Conservation (phyloP, 30 jellyfish, hydroid and myxozoan genomes). For the Aurelia aurita region DNA sequence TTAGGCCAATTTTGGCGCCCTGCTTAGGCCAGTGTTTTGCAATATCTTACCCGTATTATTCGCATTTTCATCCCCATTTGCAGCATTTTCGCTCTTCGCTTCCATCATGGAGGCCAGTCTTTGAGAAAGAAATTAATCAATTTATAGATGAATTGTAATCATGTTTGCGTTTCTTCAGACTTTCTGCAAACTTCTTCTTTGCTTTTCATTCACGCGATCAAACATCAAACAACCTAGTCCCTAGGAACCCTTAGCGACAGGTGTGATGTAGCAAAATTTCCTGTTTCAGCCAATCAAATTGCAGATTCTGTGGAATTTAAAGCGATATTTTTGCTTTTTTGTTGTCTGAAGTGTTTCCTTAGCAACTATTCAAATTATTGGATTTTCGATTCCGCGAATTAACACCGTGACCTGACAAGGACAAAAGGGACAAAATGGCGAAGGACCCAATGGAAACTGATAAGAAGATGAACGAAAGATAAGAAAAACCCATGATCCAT, state of each 20-base stretch:
- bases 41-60: conserved; percentile 46
- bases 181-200: neutral
- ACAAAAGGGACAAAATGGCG: no score
- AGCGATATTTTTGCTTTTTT: neutral
- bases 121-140: neutral
- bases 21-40: neutral
- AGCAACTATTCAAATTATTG: conserved; percentile 1
- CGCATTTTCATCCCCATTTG: conserved; percentile 56
- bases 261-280: conserved; percentile 6
- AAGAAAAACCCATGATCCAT: no score
- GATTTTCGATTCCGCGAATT: no score
- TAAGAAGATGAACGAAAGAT: no score
- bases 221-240: conserved; percentile 35
- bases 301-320: neutral
- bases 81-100: conserved; percentile 52
- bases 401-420: no score
- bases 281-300: neutral
- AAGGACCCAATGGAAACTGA: no score
- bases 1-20: neutral
- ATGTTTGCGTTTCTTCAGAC: conserved; percentile 30
- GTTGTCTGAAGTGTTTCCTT: neutral
- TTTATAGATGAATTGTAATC: neutral
- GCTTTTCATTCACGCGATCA: conserved; percentile 23
- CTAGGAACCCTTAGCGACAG: conserved; percentile 21
- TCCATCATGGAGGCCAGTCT: conserved; percentile 36